Evolutionary conservation across 2,113 vertebrate species (phyloP), one percentile per base, ranked within the genome.

Genomic region (Bucco capensis): DNA sequence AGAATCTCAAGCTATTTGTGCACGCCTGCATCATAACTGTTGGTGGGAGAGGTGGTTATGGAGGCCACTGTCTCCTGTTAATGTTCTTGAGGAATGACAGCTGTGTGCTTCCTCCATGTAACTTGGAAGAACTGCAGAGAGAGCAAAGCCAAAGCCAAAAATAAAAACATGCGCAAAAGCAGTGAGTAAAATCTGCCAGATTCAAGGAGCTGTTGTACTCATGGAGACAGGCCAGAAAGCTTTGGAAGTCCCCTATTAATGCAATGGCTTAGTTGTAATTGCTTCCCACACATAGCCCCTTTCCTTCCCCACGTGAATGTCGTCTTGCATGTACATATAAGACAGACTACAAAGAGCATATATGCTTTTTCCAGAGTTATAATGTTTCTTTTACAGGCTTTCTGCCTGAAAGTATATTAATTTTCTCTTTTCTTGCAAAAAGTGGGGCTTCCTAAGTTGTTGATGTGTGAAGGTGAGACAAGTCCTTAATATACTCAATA

Each of bases 41-140:
- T 79, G 92, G 38, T 85, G 92, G 78, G 70, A 93, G 87, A 82
- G 49, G 12, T 86, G 81, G 25, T 42, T 92, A 10, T 2, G 3
- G 93, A 88, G 86, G 73, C 83, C 65, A 4, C 81, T 33, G 77
- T 73, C 70, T 76, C 77, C 77, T 77, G 54, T n/a, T 18, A 4
- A 83, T 66, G 70, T 2, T 92, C 83, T 47, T 80, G 86, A 90
- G 89, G 74, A 89, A 18, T 0, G 12, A 77, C 95, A 96, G 88
- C 93, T 94, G 93, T 90, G 86, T 37, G 54, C 89, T 94, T 95
- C 91, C 71, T 94, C 87, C 61, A 46, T 93, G 62, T 44, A 93
- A 78, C 84, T 92, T 90, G 93, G 84, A 93, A 91, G 74, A 71
- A 57, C 78, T 83, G 92, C 77, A 94, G 25, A 73, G 58, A 84